These are phyloP conservation scores for Mellilla xanthometata DNA, from an alignment of 2,888 invertebrate species.

Conservation along the genomic window DNA sequence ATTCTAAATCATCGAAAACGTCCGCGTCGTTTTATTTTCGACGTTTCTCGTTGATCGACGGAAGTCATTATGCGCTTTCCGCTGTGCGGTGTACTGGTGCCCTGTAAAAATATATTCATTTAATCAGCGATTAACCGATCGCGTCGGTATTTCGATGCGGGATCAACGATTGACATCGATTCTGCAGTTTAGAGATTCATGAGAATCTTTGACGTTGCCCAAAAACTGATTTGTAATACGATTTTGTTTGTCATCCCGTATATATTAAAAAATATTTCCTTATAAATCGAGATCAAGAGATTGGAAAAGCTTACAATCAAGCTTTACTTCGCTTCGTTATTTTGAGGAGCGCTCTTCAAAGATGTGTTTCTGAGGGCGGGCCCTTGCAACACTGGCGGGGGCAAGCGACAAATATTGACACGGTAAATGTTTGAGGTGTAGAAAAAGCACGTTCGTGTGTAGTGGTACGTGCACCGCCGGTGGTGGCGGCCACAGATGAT, in stretches of 20 bases:
- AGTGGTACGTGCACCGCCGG: constrained; percentile 58
- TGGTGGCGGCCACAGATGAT: constrained; percentile 56
- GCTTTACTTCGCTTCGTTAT: too few relatives aligned
- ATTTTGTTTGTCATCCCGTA: background rate
- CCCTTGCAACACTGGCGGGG: constrained; percentile 58
- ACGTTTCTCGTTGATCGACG: constrained; percentile 66
- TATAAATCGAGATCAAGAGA: too few relatives aligned
- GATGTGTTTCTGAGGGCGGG: constrained; percentile 17
- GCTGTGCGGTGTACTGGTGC: constrained; percentile 62
- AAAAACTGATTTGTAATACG: background rate
- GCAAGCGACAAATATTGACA: constrained; percentile 74
- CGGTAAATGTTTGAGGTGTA: constrained; percentile 68
- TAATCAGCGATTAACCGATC: constrained; percentile 63
- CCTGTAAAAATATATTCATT: constrained; percentile 77
- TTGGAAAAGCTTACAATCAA: too few relatives aligned
- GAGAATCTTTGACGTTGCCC: background rate
- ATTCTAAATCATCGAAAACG: constrained; percentile 36
- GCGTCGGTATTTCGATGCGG: constrained; percentile 45
- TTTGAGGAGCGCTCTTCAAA: background rate
- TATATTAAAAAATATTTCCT: too few relatives aligned
- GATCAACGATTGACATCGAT: constrained; percentile 45
- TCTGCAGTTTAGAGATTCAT: constrained; percentile 31
- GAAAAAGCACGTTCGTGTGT: constrained; percentile 63
- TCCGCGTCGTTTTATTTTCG: constrained; percentile 60
- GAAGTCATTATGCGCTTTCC: constrained; percentile 81